Conservation (phyloP, 2,113 vertebrate species). For the Sardina pilchardus region DNA sequence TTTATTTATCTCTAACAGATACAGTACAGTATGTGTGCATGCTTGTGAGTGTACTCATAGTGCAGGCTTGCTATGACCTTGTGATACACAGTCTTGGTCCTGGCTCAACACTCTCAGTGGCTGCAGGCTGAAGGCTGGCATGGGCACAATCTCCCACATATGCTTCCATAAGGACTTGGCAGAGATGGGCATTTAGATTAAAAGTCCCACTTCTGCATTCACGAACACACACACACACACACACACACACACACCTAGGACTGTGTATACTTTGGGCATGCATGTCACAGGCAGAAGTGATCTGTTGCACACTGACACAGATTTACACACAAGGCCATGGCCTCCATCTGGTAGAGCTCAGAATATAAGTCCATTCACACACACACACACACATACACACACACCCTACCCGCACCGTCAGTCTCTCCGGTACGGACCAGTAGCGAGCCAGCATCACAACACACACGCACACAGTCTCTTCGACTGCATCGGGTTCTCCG, state of each 20-base stretch:
- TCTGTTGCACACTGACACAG: not conserved
- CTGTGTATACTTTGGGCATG: not conserved
- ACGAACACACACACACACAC: not conserved
- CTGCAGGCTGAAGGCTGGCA: too few species aligned
- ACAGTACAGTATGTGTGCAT: too few species aligned
- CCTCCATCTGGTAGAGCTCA: not conserved
- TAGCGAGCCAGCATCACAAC: not conserved
- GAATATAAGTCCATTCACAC: not conserved
- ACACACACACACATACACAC: not conserved
- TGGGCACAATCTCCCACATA: too few species aligned
- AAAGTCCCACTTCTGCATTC: too few species aligned
- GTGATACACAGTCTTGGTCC: too few species aligned
- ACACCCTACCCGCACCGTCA: not conserved
- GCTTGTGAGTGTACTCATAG: too few species aligned
- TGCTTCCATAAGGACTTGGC: too few species aligned
- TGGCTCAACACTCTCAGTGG: too few species aligned
- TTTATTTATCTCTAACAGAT: too few species aligned
- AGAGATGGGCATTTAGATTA: too few species aligned
- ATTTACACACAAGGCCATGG: constrained; percentile 21
- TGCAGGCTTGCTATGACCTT: too few species aligned
- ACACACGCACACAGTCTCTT: not conserved
- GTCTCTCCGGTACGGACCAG: not conserved
- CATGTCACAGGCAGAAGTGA: too few species aligned
- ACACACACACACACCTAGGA: not conserved
- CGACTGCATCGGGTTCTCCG: not conserved